Evolutionary conservation across 2,797 vertebrate species (phyloP), one percentile per base, ranked within the genome.

Genomic region (Helicolenus hilgendorfi): DNA sequence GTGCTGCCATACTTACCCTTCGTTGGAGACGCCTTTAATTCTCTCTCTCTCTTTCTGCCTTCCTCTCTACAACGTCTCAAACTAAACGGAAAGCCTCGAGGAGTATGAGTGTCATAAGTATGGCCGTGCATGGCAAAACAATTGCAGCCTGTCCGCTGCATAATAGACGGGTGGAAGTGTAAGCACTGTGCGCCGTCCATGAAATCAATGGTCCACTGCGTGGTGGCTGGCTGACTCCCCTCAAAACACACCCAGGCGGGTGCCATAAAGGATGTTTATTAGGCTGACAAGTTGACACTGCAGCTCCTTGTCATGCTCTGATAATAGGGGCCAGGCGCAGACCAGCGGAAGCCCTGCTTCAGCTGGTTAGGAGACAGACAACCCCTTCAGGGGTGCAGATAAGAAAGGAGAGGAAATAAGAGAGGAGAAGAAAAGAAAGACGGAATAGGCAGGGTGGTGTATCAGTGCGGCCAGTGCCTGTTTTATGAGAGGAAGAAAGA

Each of bases 251-350:
- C 77, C 84, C 92, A 90, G 86, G 72, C 85, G 87, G 88, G 85
- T 63, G 78, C 94, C 85, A 96, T 96, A 96, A 96, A 97, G 95
- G 94, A 93, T 93, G 91, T 97, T 95, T 97, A 96, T 96, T 95
- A 96, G 93, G 74, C 84, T 94, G 96, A 96, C 90, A 94, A 95
- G 92, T 89, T 87, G 83, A 96, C 95, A 96, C 88, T 96, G 90
- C 92, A 68, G 83, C 90, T 89, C 90, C 94, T 96, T 97, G 94
- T 97, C 92, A 95, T 92, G 91, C 91, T 96, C 86, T 91, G 91
- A 94, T 97, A 96, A 96, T 96, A 92, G 89, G 91, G 92, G 89
- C 91, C 75, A 92, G 91, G 84, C 87, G 27, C 87, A 87, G 90
- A 86, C 72, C 82, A 62, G 77, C 27, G 72, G 90, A 92, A 92